Base-by-base conservation (phyloP, 2,113 vertebrate genomes). In the Ochotona curzoniae region DNA sequence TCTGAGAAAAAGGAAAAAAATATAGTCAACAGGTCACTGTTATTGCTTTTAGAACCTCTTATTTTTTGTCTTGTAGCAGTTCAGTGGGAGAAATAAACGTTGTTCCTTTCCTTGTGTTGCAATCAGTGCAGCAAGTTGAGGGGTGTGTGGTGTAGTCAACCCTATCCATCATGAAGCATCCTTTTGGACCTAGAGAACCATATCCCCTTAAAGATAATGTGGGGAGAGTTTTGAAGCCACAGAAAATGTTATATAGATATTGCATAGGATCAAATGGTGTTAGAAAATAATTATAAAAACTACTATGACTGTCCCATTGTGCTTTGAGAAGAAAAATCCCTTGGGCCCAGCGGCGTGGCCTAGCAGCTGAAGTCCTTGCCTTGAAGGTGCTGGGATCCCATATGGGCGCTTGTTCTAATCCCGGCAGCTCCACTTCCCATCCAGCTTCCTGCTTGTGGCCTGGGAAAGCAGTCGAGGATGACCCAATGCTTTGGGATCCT, bases 1-100 rank as follows among this genome's bases (percentile, higher is more conserved):
- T 23, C 25, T 49, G 10, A 13, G 44, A 60, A 51, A 81, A 85
- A 76, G 6, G n/a, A 61, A 67, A 70, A 70, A 64, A 1, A 44
- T 44, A 44, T n/a, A 28, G 44, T 25, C 38, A 38, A 8, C 10
- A 35, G 30, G 30, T 26, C 51, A 51, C 49, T 64, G 10, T 32
- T 38, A 86, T 85, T 89, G 73, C 47, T 89, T 69, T 89, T 57
- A 89, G 67, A 84, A 44, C 15, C 18, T 80, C 86, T 89, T 75
- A 26, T 8, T 63, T 44, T 32, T 75, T 76, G 44, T n/a, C 74
- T 35, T 25, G 51, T 26, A 66, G 23, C 26, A 38, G 38, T 26
- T 15, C 60, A 69, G 20, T 84, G 79, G 67, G 38, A 6, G 67
- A 91, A 81, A 38, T 28, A 69, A 81, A 51, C 32, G 14, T 67